phyloP scores from a whole-genome alignment of 2,888 invertebrate species.

The Sceliomorpha sp. region DNA sequence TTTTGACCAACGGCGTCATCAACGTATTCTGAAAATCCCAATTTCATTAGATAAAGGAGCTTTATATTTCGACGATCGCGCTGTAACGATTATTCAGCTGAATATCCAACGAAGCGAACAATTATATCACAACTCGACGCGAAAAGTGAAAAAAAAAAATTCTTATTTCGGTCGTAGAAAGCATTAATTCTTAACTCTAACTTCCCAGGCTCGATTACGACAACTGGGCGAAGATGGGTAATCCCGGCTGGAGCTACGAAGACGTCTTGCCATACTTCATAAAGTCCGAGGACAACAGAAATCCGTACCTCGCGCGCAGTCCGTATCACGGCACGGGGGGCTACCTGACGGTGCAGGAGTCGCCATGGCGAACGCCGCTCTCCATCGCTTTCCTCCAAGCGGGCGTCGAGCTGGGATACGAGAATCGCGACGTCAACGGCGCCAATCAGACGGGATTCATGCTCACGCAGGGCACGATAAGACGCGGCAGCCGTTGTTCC shows the following conservation, averaged over 20 bases:
- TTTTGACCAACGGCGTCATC: too few species aligned
- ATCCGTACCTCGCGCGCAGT: constrained; percentile 88
- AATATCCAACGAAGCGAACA: too few species aligned
- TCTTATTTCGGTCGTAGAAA: too few species aligned
- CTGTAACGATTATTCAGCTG: too few species aligned
- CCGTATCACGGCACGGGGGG: constrained; percentile 90
- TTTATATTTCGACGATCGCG: too few species aligned
- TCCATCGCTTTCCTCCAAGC: constrained; percentile 91
- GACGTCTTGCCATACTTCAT: constrained; percentile 91
- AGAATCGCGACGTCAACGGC: constrained; percentile 90
- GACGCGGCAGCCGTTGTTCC: constrained; percentile 91
- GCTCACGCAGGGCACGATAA: constrained; percentile 91
- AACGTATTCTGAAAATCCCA: too few species aligned
- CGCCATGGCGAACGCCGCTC: constrained; percentile 91
- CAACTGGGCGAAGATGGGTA: constrained; percentile 91
- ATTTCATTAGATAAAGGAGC: too few species aligned
- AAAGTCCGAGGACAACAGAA: constrained; percentile 93
- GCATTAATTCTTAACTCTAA: too few species aligned
- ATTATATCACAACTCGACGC: too few species aligned
- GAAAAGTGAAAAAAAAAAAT: too few species aligned
- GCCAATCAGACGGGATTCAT: constrained; percentile 92
- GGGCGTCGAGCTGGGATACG: constrained; percentile 90
- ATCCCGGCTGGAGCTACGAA: constrained; percentile 92
- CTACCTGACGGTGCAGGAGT: constrained; percentile 91
- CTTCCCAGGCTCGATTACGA: constrained; percentile 86